Conservation (phyloP, 1,140 invertebrate species). For the Lepidurus arcticus region DNA sequence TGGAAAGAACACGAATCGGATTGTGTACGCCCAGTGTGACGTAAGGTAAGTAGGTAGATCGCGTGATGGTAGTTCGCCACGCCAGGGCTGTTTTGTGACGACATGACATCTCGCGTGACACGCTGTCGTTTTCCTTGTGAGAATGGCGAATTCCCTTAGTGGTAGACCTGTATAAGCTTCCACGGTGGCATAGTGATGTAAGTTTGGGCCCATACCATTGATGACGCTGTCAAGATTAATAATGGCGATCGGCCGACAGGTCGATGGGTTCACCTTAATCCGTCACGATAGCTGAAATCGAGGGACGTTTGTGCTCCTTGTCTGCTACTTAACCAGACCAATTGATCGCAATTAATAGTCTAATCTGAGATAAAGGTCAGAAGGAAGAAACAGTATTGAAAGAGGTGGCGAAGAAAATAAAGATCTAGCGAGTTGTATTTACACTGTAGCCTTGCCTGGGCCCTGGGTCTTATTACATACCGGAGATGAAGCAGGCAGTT, state of each 20-base stretch:
- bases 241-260: background rate
- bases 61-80: background rate
- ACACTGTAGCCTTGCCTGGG: background rate
- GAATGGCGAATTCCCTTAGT: background rate
- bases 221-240: background rate
- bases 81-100: background rate
- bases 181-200: background rate
- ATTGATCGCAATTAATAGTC: background rate
- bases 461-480: background rate
- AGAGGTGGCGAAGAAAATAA: no score
- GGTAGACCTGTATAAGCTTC: background rate
- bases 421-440: background rate
- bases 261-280: background rate
- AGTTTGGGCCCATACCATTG: background rate
- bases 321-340: background rate
- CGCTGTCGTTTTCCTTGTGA: background rate
- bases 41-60: background rate
- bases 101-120: background rate
- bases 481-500: background rate
- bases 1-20: background rate
- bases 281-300: background rate
- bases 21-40: background rate
- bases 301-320: background rate
- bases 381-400: background rate
- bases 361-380: background rate